Conservation (phyloP, 2,888 invertebrate genomes). For the Aquatica leii region DNA sequence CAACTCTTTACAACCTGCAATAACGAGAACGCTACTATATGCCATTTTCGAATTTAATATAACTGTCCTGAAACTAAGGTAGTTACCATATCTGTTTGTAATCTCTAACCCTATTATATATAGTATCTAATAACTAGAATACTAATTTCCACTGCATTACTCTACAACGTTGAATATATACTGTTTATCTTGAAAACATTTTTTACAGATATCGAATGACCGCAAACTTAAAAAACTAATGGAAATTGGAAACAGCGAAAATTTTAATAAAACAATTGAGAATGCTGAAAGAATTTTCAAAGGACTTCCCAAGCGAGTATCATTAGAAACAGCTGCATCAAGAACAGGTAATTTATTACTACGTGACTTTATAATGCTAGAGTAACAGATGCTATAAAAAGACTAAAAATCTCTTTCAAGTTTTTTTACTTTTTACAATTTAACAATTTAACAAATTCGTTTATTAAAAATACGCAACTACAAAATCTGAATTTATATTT, state of each 20-base stretch:
- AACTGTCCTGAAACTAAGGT: slow-evolving; percentile 18
- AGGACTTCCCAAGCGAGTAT: slow-evolving; percentile 68
- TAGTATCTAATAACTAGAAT: slow-evolving; percentile 19
- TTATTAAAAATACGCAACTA: too few relatives aligned
- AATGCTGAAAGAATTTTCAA: slow-evolving; percentile 68
- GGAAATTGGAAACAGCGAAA: slow-evolving; percentile 63
- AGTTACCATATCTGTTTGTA: slow-evolving; percentile 23
- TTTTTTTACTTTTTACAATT: too few relatives aligned
- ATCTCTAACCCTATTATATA: slow-evolving; percentile 24
- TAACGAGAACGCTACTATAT: too few relatives aligned
- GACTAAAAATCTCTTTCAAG: too few relatives aligned
- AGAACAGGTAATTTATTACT: slow-evolving; percentile 65
- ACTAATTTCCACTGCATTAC: slow-evolving; percentile 17
- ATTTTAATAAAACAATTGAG: slow-evolving; percentile 67
- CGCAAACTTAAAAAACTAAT: slow-evolving; percentile 51
- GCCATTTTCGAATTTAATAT: slow-evolving; percentile 19
- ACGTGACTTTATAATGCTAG: too few relatives aligned
- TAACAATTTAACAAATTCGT: too few relatives aligned
- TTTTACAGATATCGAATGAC: slow-evolving; percentile 49
- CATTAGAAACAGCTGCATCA: slow-evolving; percentile 65
- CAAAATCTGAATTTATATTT: too few relatives aligned
- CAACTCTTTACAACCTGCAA: too few relatives aligned
- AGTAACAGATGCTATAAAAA: too few relatives aligned
- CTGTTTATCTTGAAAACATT: not conserved
- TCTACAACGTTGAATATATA: not conserved